Conservation (phyloP, 2,888 invertebrate genomes). For the Lasioglossum oenotherae region DNA sequence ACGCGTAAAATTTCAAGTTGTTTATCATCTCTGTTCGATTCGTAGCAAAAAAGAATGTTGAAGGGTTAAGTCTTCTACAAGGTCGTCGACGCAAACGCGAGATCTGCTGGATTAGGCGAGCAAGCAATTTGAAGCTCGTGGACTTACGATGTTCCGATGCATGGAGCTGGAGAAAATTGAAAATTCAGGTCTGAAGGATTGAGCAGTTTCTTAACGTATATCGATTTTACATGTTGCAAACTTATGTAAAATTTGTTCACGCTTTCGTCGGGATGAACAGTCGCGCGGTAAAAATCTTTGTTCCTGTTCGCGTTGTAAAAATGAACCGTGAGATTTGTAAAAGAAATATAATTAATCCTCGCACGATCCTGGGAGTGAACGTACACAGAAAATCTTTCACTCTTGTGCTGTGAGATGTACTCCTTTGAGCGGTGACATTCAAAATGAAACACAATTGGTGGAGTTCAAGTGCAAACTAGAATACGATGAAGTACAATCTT, state of each 20-base stretch:
- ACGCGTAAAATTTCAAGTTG: too few species aligned
- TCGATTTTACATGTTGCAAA: neutral
- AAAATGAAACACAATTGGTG: neutral
- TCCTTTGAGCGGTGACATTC: neutral
- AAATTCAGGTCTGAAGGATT: neutral
- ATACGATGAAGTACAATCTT: too few species aligned
- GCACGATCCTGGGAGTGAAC: neutral
- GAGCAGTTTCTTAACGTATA: neutral
- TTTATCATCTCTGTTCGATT: neutral
- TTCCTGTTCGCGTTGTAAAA: neutral
- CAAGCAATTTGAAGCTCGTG: neutral
- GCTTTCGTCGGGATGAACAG: neutral
- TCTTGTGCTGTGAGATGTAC: too few species aligned
- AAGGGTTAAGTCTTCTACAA: conserved; percentile 21
- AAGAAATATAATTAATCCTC: neutral
- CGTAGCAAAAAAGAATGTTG: neutral
- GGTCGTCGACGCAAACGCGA: conserved; percentile 19
- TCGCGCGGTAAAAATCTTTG: neutral
- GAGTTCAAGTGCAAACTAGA: neutral
- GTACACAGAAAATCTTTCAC: neutral
- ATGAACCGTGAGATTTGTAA: neutral
- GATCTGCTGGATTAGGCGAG: conserved; percentile 38
- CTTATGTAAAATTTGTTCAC: neutral
- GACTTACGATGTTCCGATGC: neutral
- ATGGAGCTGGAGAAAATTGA: neutral